A percentile compares a stretch with the other conserved stretches of the same genome.
Conservation (phyloP, 2,888 invertebrate genomes). For the Dolomedes plantarius region DNA sequence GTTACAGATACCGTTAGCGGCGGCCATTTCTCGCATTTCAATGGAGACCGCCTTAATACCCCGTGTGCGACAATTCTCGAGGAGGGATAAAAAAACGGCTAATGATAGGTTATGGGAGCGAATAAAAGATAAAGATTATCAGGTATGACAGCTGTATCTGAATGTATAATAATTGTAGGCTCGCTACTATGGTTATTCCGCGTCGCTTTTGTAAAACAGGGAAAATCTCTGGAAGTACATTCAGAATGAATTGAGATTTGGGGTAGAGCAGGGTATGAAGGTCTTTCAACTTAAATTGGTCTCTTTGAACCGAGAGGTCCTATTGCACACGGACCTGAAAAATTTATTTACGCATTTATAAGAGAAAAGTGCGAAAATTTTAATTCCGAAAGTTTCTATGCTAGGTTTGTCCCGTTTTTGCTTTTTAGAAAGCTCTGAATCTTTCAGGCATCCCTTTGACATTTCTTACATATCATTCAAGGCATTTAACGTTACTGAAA, state of each 20-base stretch:
- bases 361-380: too few species aligned
- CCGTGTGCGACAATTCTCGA: slow-evolving; percentile 29
- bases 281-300: neutral
- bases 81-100: slow-evolving; percentile 10
- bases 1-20: slow-evolving; percentile 45
- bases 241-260: too few species aligned
- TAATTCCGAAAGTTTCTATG: too few species aligned
- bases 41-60: slow-evolving; percentile 42
- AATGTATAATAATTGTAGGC: slow-evolving; percentile 25
- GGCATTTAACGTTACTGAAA: too few species aligned
- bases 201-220: neutral
- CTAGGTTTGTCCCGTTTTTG: too few species aligned
- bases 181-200: neutral
- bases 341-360: too few species aligned
- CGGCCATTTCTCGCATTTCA: slow-evolving; percentile 63
- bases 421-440: too few species aligned
- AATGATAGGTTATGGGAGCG: slow-evolving; percentile 49
- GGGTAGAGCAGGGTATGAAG: neutral
- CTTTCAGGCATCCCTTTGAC: too few species aligned
- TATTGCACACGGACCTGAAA: too few species aligned
- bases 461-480: too few species aligned
- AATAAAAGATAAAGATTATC: slow-evolving; percentile 20
- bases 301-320: too few species aligned
- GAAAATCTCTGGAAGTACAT: neutral
- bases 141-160: slow-evolving; percentile 36